Percentiles rank a stretch among this genome's conserved stretches.
These are phyloP conservation scores for Glossophaga mutica DNA, from an alignment of 2,797 vertebrate genomes.

Conservation along the genomic window DNA sequence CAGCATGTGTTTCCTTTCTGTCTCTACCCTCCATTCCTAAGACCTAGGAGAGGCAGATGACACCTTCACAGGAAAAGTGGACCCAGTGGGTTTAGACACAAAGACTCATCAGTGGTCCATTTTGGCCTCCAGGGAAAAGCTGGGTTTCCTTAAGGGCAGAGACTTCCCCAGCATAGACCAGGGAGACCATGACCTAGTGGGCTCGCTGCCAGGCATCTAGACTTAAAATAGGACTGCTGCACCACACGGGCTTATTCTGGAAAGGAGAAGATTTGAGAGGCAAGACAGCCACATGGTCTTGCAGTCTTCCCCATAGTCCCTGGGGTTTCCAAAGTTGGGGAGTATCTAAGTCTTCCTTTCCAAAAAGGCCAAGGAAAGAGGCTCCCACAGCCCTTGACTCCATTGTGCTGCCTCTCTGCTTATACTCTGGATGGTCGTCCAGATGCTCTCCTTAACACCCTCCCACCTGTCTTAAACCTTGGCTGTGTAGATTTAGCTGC, in stretches of 20 bases:
- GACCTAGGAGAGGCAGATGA: not conserved
- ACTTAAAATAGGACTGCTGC: not conserved
- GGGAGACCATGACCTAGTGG: not conserved
- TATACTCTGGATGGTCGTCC: not conserved
- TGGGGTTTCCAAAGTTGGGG: not conserved
- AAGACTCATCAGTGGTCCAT: not conserved
- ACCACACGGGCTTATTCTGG: not conserved
- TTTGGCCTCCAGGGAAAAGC: not conserved
- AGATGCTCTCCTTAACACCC: not conserved
- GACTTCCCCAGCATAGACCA: not conserved
- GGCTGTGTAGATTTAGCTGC: not conserved
- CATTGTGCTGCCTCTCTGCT: not conserved
- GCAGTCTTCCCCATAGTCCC: not conserved
- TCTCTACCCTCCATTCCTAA: not conserved
- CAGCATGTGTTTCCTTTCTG: too few species aligned
- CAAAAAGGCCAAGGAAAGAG: not conserved
- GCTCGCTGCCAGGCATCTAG: not conserved
- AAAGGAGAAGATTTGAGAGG: not conserved
- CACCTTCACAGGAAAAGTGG: not conserved
- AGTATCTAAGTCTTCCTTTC: not conserved
- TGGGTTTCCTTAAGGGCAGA: not conserved
- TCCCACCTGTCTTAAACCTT: not conserved
- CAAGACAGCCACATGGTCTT: not conserved
- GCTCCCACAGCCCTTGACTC: fast-evolving
- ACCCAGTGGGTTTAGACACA: not conserved